Percentiles rank a stretch among this genome's conserved stretches.
phyloP scores from a whole-genome alignment of 35 echinoderm and acorn worm genomes.

The Ophiothrix spiculata region DNA sequence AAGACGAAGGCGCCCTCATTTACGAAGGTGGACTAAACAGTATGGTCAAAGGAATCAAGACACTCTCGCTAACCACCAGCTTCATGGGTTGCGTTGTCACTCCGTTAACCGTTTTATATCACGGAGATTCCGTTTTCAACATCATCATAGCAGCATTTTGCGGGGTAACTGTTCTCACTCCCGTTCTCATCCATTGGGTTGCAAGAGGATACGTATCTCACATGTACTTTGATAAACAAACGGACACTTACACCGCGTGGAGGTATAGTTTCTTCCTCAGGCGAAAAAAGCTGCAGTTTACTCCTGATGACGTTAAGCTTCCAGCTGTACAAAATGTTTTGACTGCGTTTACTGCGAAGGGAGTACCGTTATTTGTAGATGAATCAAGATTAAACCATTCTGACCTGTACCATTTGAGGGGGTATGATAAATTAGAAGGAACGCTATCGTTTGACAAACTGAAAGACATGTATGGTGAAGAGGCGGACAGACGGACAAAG shows the following conservation, averaged over 20 bases:
- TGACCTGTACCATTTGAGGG: slow-evolving; percentile 52
- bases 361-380: slow-evolving; percentile 59
- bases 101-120: slow-evolving; percentile 1
- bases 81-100: slow-evolving; percentile 41
- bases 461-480: background rate
- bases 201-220: slow-evolving; percentile 54
- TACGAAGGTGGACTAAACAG: slow-evolving; percentile 48
- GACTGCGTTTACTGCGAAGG: slow-evolving; percentile 46
- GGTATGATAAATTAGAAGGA: slow-evolving; percentile 13
- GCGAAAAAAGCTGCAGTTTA: slow-evolving; percentile 37
- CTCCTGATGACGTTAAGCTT: slow-evolving; percentile 32
- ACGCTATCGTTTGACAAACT: background rate
- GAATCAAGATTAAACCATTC: slow-evolving; percentile 45
- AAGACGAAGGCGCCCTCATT: slow-evolving; percentile 18
- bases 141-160: slow-evolving; percentile 20
- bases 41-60: slow-evolving; percentile 48
- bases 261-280: slow-evolving; percentile 56
- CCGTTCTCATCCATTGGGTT: slow-evolving; percentile 57
- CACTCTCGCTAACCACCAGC: slow-evolving; percentile 59
- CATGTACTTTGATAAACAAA: slow-evolving; percentile 42
- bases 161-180: slow-evolving; percentile 44
- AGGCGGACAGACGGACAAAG: too few relatives aligned
- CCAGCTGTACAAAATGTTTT: slow-evolving; percentile 60
- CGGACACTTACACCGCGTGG: slow-evolving; percentile 35
- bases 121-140: slow-evolving; percentile 3